Evolutionary conservation across 2,888 invertebrate species (phyloP), one percentile per base, ranked within the genome.

Genomic region (Onchidella celtica): DNA sequence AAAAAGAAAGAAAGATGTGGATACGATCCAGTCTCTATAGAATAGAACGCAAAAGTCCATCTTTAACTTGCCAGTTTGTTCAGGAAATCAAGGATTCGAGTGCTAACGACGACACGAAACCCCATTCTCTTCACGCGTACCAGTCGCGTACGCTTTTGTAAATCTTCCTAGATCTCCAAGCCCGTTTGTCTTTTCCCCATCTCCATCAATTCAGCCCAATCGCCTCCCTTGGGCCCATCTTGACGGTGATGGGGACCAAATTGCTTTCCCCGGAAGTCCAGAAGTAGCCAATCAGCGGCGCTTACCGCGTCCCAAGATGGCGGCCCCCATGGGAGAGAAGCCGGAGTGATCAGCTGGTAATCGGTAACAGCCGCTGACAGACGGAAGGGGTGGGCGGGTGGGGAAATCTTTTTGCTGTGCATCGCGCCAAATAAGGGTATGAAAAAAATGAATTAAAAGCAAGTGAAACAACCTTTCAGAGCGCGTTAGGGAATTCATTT

Each of bases 221-320:
- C 36, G 14, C 36, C 69, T 78, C 69, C 38, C 69, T 36, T 36
- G 69, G 17, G 59, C 57, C 59, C 69, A 78, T 78, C 78, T 59
- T 78, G 59, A 14, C 40, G 36, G 61, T 61, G 70, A 78, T 69
- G 47, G 32, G 36, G 61, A 69, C 78, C 78, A 78, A 78, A 78
- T 69, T 78, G 78, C 78, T 57, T 59, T 29, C 38, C 38, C 36
- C 27, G 69, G 55, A 78, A 59, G 78, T 69, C 78, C 78, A 69
- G 69, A 55, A 57, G 38, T 69, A 69, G 57, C 69, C 78, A 69
- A 78, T 78, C 69, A 78, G 59, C 78, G 36, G 66, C 27, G 69
- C 61, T 61, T 69, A 69, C 55, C 27, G 70, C 61, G 59, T 78
- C 78, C 78, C 32, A 34, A 40, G n/a, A 61, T 40, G 78, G 69